A percentile compares a stretch with the other conserved stretches of the same genome.
Evolutionary conservation across 2,888 invertebrate genomes (phyloP).

Genomic region (Pyrochroa serraticornis): DNA sequence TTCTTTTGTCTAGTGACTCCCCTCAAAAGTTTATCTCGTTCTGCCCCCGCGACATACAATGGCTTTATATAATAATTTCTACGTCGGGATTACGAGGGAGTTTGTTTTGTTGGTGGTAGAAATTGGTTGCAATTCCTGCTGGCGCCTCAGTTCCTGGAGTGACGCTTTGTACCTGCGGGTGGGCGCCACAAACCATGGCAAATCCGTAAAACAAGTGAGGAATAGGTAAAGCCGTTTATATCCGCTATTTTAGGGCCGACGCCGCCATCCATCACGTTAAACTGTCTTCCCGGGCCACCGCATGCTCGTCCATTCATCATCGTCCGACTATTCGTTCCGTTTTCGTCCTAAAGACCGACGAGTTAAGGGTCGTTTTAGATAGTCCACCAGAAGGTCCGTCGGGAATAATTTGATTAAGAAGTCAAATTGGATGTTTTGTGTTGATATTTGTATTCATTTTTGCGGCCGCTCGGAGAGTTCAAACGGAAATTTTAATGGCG

Average conservation of each 20-base stretch:
- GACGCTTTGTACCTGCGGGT: not conserved
- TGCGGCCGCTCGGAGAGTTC: too few relatives aligned
- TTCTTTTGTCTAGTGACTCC: too few relatives aligned
- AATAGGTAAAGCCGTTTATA: slow-evolving; percentile 34
- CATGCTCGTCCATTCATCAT: slow-evolving; percentile 37
- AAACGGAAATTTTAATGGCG: too few relatives aligned
- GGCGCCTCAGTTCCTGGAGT: not conserved
- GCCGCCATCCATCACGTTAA: slow-evolving; percentile 41
- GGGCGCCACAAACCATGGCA: slow-evolving; percentile 2
- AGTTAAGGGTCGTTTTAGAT: slow-evolving; percentile 16
- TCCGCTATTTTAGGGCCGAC: slow-evolving; percentile 35
- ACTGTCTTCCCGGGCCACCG: slow-evolving; percentile 36
- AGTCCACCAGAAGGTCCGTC: slow-evolving; percentile 15
- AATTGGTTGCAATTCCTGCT: too few relatives aligned
- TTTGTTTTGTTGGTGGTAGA: too few relatives aligned
- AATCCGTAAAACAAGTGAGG: slow-evolving; percentile 24
- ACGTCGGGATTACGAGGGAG: too few relatives aligned
- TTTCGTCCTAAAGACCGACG: slow-evolving; percentile 23
- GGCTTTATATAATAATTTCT: too few relatives aligned
- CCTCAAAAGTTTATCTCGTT: too few relatives aligned
- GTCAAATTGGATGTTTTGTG: slow-evolving; percentile 25
- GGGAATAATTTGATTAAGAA: slow-evolving; percentile 37
- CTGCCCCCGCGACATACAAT: too few relatives aligned
- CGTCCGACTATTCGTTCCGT: slow-evolving; percentile 31
- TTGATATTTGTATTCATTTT: too few relatives aligned